Base-by-base conservation (phyloP, 2,888 invertebrate species). In the Loripinus fragilis region DNA sequence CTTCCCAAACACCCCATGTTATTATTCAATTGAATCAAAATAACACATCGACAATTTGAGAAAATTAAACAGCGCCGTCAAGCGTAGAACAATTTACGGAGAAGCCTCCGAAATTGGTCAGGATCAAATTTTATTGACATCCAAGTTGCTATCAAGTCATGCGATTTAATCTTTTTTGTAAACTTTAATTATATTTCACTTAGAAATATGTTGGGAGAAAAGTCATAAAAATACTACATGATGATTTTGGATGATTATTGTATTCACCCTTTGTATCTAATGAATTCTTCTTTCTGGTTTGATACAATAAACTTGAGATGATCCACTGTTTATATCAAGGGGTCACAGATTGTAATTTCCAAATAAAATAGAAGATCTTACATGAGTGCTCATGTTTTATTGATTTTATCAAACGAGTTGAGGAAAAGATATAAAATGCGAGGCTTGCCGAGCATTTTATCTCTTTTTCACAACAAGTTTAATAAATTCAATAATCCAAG, bases 131-230 rank as follows among this genome's bases (percentile, higher is more conserved):
- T 83, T 77, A 80, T 72, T 78, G 76, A 76, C 74, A 78, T 78
- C 80, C 71, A 71, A 78, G 78, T 83, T 78, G 78, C 80, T 76
- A 74, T 33, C 70, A 70, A 80, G 50, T 71, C 71, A 68, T 71
- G 80, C 76, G 45, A 45, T 69, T 60, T 65, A 71, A 78, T 76
- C 83, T 78, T 80, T 75, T 45, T 80, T 75, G 76, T 75, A 80
- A 71, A 80, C 76, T 80, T 83, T 80, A 83, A 83, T 83, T 83
- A 83, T 80, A 78, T 83, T 83, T 83, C 78, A 75, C 78, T 83
- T 78, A 80, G 75, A 76, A n/a, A 55, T 55, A 28, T 55, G 55
- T 55, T 60, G 60, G 23, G 60, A 33, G 10, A 20, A 60, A 60
- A 60, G 60, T 33, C 30, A 60, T 60, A 60, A 60, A 60, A 38